phyloP scores from a whole-genome alignment of 2,797 vertebrate species.

The Psittacula echo region DNA sequence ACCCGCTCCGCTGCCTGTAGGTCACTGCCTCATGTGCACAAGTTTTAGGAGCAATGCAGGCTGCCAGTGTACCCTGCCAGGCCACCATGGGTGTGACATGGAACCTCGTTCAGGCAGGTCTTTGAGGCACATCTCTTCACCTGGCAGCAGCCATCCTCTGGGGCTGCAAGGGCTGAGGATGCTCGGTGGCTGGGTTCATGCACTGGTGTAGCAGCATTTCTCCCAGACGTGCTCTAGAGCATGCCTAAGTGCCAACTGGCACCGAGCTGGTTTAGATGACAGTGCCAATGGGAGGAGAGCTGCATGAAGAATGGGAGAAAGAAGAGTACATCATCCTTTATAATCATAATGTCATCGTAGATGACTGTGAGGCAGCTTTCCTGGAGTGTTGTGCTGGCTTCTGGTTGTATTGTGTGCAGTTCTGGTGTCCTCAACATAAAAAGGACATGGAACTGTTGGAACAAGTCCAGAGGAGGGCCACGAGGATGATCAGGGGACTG shows the following conservation, averaged over 20 bases:
- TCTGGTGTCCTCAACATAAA: too few relatives aligned
- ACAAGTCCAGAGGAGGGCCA: too few relatives aligned
- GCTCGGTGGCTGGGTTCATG: rapidly evolving
- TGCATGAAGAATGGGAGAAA: background rate
- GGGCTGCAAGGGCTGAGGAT: background rate
- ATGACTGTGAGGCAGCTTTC: background rate
- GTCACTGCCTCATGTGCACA: rapidly evolving
- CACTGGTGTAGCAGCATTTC: background rate
- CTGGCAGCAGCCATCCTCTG: background rate
- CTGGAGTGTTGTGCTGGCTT: background rate
- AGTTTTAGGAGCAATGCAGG: background rate
- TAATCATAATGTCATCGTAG: background rate
- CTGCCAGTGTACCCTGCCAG: background rate
- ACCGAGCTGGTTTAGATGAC: background rate
- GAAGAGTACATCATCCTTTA: background rate
- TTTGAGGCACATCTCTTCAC: background rate
- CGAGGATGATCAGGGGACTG: too few relatives aligned
- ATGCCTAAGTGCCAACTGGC: background rate
- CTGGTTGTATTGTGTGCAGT: background rate
- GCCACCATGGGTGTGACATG: rapidly evolving
- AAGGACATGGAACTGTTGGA: too few relatives aligned
- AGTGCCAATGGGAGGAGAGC: background rate
- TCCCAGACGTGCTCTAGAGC: background rate
- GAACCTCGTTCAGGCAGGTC: background rate
- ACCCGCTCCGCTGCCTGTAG: rapidly evolving